phyloP scores from a whole-genome alignment of 2,888 invertebrate genomes.

The Caenorhabditis panamensis region DNA sequence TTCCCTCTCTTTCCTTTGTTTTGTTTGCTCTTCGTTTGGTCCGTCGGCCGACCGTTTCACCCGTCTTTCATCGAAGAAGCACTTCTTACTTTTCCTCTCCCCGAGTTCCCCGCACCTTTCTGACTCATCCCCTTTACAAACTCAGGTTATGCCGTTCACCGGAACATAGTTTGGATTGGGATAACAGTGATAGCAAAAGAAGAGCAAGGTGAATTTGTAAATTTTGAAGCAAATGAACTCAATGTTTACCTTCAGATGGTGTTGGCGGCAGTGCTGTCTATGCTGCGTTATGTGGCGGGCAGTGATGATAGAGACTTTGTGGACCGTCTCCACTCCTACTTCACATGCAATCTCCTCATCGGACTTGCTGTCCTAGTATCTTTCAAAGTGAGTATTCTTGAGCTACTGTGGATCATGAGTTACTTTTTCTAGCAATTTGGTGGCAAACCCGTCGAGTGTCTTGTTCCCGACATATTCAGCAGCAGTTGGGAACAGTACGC shows the following conservation, averaged over 20 bases:
- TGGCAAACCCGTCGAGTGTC: constrained; percentile 79
- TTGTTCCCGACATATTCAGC: constrained; percentile 79
- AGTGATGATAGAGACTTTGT: constrained; percentile 80
- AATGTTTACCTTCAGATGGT: constrained; percentile 65
- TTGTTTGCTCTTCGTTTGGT: constrained; percentile 52
- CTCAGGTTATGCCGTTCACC: constrained; percentile 52
- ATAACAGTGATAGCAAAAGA: background rate
- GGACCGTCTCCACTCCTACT: constrained; percentile 79
- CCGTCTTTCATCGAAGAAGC: constrained; percentile 10
- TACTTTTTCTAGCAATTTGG: constrained; percentile 79
- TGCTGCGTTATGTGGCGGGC: constrained; percentile 80
- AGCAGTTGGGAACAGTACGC: constrained; percentile 80
- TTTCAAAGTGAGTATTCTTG: constrained; percentile 79
- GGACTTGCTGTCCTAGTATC: constrained; percentile 78
- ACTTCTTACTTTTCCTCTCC: constrained; percentile 22
- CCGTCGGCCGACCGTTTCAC: constrained; percentile 48
- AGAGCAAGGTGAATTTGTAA: constrained; percentile 19
- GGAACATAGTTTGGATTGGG: constrained; percentile 28
- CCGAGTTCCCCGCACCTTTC: background rate
- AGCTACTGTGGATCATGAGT: no score
- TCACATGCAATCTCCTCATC: constrained; percentile 80
- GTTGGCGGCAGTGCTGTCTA: constrained; percentile 78
- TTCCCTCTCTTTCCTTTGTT: constrained; percentile 30
- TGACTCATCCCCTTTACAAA: constrained; percentile 20
- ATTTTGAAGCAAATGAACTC: background rate